phyloP scores from a whole-genome alignment of 2,113 vertebrate species.

The Chroicocephalus ridibundus region DNA sequence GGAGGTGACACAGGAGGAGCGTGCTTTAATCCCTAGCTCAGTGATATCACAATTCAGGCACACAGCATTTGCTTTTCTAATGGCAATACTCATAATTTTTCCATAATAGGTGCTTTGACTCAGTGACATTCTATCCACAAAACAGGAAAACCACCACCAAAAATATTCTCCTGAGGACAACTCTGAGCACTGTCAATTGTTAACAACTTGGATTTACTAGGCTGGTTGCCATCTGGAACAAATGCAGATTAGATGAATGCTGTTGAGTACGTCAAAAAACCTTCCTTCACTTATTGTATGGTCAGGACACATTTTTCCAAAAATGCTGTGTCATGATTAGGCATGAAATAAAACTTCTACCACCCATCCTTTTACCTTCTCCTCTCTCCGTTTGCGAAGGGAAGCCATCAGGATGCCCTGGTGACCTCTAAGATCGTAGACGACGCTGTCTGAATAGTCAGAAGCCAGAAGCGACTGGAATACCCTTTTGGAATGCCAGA shows the following conservation, averaged over 20 bases:
- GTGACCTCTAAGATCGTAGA: background rate
- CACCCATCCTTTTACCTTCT: background rate
- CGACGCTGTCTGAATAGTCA: background rate
- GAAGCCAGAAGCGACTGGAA: background rate
- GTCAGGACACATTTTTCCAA: background rate
- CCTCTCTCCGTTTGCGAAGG: background rate
- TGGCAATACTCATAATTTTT: background rate
- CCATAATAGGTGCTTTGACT: background rate
- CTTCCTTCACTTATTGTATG: background rate
- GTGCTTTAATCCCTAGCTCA: background rate
- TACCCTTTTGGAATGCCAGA: constrained; percentile 5
- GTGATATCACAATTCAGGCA: background rate
- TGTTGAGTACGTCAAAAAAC: background rate
- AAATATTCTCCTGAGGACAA: background rate
- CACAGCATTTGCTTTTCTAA: background rate
- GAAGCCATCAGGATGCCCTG: background rate
- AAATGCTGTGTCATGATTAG: rapidly evolving
- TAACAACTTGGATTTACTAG: constrained; percentile 26
- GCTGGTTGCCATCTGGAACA: constrained; percentile 17
- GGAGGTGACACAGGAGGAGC: background rate
- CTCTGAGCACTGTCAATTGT: background rate
- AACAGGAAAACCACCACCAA: background rate
- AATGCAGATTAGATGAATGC: background rate
- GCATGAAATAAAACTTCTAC: background rate
- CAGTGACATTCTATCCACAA: background rate